A percentile compares a stretch with the other conserved stretches of the same genome.
Evolutionary conservation across 2,797 vertebrate genomes (phyloP).

Genomic region (Morus bassanus): DNA sequence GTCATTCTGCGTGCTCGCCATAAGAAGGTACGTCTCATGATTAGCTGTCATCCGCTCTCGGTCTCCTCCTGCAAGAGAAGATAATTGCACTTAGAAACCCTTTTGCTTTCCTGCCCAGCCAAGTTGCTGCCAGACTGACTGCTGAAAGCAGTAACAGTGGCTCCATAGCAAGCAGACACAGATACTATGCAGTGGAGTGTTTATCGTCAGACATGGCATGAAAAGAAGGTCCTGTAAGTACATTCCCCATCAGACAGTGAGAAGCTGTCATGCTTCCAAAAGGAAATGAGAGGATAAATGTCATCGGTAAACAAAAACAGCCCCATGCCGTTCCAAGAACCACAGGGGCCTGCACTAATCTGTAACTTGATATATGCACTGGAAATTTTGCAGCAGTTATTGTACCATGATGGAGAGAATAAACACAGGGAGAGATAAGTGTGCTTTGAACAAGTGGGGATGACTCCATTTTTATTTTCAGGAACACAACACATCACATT

Average conservation of each 20-base stretch:
- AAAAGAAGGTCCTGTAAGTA: constrained; percentile 40
- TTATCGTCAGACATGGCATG: not conserved
- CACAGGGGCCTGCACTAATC: not conserved
- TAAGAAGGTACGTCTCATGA: constrained; percentile 98
- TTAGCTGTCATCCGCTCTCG: constrained; percentile 97
- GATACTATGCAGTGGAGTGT: not conserved
- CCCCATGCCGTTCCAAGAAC: constrained; percentile 47
- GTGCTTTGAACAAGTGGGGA: not conserved
- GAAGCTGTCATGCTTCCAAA: constrained; percentile 50
- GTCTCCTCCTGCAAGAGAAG: constrained; percentile 85
- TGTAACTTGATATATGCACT: constrained; percentile 9
- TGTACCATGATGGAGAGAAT: not conserved
- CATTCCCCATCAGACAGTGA: constrained; percentile 21
- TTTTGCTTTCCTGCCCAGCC: not conserved
- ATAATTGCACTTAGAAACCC: constrained; percentile 22
- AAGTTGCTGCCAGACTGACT: not conserved
- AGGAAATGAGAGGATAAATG: constrained; percentile 63
- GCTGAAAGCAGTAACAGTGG: not conserved
- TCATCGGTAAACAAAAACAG: constrained; percentile 57
- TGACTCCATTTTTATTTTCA: constrained; percentile 11
- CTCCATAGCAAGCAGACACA: not conserved
- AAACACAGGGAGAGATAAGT: not conserved
- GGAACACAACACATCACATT: not conserved
- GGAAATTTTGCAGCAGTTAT: not conserved
- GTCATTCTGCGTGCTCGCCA: constrained; percentile 98